Evolutionary conservation across 2,888 invertebrate genomes (phyloP), one percentile per base, ranked within the genome.

Genomic region (Cheilosia variabilis): DNA sequence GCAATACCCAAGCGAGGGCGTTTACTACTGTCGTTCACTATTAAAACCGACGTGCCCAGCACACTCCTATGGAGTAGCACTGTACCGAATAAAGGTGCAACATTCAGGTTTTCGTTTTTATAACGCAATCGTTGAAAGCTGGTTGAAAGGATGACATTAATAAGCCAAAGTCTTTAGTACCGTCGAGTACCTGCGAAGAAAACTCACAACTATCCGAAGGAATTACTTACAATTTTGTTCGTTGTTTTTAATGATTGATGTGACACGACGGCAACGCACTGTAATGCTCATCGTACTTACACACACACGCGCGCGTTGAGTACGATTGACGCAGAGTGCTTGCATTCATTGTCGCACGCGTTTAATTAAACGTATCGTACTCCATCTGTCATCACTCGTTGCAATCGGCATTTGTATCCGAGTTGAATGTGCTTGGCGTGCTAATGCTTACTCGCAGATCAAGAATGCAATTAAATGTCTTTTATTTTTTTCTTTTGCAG

Each of bases 361-460:
- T 79, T 84, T 84, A 84, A 84, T 84, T 84, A 60, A 71, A 75
- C 75, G 79, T 65, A 76, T 75, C 69, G 79, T 75, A 45, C 63
- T 55, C 47, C 50, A 57, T 68, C 78, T 75, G 83, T 83, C 78
- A 73, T 73, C 68, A 58, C 63, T 43, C 34, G 24, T 24, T 24
- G 47, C 60, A 71, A 68, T 73, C 73, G 73, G 53, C 62, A 75
- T 84, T 84, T 34, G 65, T 84, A 79, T 84, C 79, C 84, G 84
- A 84, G 84, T 79, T 84, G 79, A 84, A 84, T 84, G 84, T 63
- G 79, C 84, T 65, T 75, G 79, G 79, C 79, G 73, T 76, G 69
- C 75, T 71, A 84, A 84, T 84, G 84, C 75, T 75, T 75, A 71
- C 68, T 69, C 68, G 72, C 73, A 63, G 79, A 69, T 75, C 84